These are phyloP conservation scores for Numenius phaeopus DNA, from an alignment of 2,797 vertebrate genomes.

Conservation along the genomic window DNA sequence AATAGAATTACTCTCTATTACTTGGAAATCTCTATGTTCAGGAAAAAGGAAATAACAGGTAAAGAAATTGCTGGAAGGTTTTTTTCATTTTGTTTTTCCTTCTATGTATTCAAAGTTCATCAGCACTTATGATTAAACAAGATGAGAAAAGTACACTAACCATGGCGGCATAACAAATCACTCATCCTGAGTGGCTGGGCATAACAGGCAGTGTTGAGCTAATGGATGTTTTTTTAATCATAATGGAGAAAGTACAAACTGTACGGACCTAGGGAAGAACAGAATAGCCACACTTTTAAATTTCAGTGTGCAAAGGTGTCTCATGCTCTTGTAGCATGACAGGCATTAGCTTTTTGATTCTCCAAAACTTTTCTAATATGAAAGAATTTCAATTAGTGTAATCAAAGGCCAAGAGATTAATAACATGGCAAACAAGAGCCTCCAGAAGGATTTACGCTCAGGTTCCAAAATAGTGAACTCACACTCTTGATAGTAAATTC, in stretches of 20 bases:
- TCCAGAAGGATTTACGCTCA: not conserved
- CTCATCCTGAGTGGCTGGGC: not conserved
- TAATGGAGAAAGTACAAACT: not conserved
- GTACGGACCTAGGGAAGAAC: not conserved
- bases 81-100: not conserved
- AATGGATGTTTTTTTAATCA: not conserved
- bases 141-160: not conserved
- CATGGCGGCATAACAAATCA: rapidly evolving
- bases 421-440: not conserved
- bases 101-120: not conserved
- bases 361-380: not conserved
- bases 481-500: not conserved
- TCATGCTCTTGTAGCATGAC: not conserved
- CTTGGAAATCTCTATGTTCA: not conserved
- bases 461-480: not conserved
- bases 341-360: not conserved
- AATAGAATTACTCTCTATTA: not conserved
- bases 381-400: not conserved
- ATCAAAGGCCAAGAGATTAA: not conserved
- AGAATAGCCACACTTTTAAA: not conserved
- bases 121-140: not conserved
- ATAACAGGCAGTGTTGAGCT: not conserved
- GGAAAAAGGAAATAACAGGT: not conserved
- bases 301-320: not conserved
- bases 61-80: not conserved